Evolutionary conservation across 2,797 vertebrate species (phyloP).

Genomic region (Cyclura pinguis): DNA sequence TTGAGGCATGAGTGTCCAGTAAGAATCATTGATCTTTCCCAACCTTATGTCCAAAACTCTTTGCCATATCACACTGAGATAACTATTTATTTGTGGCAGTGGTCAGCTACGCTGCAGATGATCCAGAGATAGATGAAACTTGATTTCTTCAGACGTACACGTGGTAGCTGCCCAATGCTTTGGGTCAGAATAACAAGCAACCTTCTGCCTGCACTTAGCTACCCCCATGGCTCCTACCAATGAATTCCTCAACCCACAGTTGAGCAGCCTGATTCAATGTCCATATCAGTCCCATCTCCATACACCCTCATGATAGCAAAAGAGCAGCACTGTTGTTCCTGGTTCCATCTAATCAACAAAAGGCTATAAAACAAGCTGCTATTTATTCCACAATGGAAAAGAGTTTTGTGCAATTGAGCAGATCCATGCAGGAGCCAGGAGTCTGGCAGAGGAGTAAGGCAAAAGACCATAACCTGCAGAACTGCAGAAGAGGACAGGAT

Average conservation of each 20-base stretch:
- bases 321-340: background rate
- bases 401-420: background rate
- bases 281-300: background rate
- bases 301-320: background rate
- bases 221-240: background rate
- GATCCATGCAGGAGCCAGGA: too few species aligned
- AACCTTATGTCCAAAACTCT: background rate
- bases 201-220: background rate
- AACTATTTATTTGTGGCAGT: constrained; percentile 13
- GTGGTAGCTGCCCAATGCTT: background rate
- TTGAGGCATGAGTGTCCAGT: background rate
- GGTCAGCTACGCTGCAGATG: constrained; percentile 8
- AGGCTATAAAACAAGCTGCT: background rate
- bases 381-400: background rate
- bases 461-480: background rate
- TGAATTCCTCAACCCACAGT: background rate
- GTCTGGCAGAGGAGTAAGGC: background rate
- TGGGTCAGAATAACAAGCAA: background rate
- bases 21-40: background rate
- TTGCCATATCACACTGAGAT: constrained; percentile 16
- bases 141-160: background rate
- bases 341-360: background rate
- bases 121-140: background rate
- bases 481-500: background rate
- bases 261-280: background rate